Conservation (phyloP, 64 coral and sea anemone species). For the Stichodactyla helianthus region DNA sequence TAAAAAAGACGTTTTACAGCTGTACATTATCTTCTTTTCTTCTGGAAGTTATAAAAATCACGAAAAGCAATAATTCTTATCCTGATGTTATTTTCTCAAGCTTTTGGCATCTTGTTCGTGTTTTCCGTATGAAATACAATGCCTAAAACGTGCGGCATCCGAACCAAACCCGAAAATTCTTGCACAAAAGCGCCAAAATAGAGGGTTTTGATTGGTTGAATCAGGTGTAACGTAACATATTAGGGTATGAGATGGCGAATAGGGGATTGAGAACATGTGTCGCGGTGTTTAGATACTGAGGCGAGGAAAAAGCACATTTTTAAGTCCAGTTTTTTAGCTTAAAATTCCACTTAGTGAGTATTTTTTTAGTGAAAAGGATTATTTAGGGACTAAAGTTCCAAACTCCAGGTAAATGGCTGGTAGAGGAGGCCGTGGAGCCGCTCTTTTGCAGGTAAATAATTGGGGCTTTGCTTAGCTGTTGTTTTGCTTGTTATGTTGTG, state of each 20-base stretch:
- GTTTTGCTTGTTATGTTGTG: background rate
- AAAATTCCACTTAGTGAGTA: background rate
- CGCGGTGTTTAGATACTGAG: background rate
- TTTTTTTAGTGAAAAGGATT: background rate
- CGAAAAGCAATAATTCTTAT: too few relatives aligned
- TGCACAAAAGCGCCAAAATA: background rate
- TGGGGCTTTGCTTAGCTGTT: background rate
- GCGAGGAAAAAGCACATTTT: background rate
- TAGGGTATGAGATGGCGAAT: background rate
- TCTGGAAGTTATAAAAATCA: too few relatives aligned
- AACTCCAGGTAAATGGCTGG: constrained; percentile 54
- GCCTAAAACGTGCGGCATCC: background rate
- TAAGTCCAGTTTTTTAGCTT: background rate
- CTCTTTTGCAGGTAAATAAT: constrained; percentile 74
- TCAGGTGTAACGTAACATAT: constrained; percentile 4
- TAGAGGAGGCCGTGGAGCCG: constrained; percentile 81
- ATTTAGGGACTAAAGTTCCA: background rate
- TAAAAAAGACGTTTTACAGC: background rate
- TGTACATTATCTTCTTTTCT: too few relatives aligned
- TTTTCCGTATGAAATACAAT: background rate
- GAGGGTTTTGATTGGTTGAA: constrained; percentile 36
- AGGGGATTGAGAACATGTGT: background rate
- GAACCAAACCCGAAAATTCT: background rate
- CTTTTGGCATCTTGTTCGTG: background rate
- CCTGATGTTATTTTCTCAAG: too few relatives aligned